These are phyloP conservation scores for Pelodiscus sinensis DNA, from an alignment of 2,113 vertebrate genomes.

Conservation along the genomic window DNA sequence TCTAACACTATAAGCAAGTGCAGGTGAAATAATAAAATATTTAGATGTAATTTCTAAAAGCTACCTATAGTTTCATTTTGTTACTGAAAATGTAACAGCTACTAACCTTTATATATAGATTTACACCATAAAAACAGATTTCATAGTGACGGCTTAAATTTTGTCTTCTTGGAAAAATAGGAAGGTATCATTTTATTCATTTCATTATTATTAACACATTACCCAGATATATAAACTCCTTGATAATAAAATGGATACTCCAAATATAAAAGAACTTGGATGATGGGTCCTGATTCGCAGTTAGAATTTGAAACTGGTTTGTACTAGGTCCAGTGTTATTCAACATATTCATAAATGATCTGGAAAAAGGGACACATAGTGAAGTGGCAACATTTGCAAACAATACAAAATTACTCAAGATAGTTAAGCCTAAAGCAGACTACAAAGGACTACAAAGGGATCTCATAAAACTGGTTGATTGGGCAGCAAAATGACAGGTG, in stretches of 20 bases:
- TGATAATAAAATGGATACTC: neutral
- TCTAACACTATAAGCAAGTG: neutral
- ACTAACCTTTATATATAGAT: neutral
- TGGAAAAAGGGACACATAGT: neutral
- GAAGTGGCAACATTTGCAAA: neutral
- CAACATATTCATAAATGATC: neutral
- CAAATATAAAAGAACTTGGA: neutral
- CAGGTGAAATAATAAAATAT: slow-evolving; percentile 1
- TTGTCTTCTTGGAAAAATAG: slow-evolving; percentile 4
- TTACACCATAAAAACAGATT: slow-evolving; percentile 12
- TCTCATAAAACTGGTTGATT: neutral
- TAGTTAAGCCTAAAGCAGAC: neutral
- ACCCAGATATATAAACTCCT: neutral
- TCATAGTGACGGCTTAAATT: neutral
- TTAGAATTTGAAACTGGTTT: neutral
- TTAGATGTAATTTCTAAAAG: neutral
- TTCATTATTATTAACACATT: slow-evolving; percentile 41
- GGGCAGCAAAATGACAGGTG: neutral
- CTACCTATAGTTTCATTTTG: neutral
- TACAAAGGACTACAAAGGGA: neutral
- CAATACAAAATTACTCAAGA: neutral
- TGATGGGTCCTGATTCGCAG: neutral
- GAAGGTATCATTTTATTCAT: neutral
- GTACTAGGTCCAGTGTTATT: neutral
- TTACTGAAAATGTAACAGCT: neutral